phyloP scores from a whole-genome alignment of 2,113 vertebrate genomes.

The Larimichthys crocea region DNA sequence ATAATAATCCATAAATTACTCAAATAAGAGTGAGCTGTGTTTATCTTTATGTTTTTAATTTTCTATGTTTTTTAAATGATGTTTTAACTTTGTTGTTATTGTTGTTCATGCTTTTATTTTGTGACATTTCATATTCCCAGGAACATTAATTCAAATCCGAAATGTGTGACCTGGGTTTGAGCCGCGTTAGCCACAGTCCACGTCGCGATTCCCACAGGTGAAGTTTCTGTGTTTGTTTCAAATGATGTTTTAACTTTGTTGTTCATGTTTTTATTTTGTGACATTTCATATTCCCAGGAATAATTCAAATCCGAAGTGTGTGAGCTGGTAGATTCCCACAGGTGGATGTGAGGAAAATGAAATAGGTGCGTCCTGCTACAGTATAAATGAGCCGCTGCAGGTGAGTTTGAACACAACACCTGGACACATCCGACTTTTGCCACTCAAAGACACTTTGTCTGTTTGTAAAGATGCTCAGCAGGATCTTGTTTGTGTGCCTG shows the following conservation, averaged over 20 bases:
- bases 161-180: background rate
- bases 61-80: too few relatives aligned
- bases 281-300: too few relatives aligned
- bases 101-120: too few relatives aligned
- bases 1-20: too few relatives aligned
- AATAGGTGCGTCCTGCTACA: background rate
- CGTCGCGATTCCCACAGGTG: background rate
- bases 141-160: background rate
- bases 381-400: constrained; percentile 33
- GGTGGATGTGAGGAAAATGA: constrained; percentile 28
- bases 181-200: background rate
- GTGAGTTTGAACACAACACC: constrained; percentile 14
- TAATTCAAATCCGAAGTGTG: too few relatives aligned
- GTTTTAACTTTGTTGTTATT: too few relatives aligned
- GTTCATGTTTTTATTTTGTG: too few relatives aligned
- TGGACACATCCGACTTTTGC: background rate
- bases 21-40: too few relatives aligned
- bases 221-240: background rate
- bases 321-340: background rate
- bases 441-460: background rate
- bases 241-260: too few relatives aligned
- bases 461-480: constrained; percentile 42
- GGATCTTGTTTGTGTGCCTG: constrained; percentile 52
- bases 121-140: too few relatives aligned
- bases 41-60: too few relatives aligned